phyloP scores from a whole-genome alignment of 2,113 vertebrate genomes.

The Saccopteryx leptura region DNA sequence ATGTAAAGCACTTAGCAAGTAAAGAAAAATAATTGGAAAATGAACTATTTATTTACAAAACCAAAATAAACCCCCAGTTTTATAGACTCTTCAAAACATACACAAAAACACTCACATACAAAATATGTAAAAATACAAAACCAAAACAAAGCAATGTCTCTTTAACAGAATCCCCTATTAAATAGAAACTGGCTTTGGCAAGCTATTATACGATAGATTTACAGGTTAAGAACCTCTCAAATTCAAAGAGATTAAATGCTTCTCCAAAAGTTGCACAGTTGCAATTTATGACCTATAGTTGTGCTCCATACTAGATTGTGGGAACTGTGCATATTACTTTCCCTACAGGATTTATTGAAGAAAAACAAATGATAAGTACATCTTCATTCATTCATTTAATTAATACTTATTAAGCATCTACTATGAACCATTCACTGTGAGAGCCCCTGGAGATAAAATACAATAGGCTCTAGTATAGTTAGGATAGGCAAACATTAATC shows the following conservation, averaged over 20 bases:
- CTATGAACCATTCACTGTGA: background rate
- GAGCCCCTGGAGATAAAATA: background rate
- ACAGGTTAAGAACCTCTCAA: background rate
- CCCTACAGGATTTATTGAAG: background rate
- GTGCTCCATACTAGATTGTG: background rate
- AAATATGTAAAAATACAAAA: background rate
- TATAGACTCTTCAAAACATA: background rate
- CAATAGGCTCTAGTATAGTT: background rate
- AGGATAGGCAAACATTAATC: background rate
- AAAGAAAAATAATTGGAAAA: background rate
- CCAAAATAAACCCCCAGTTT: background rate
- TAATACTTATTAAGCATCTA: background rate
- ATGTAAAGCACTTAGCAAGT: background rate
- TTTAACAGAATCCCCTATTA: background rate
- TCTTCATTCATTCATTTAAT: background rate
- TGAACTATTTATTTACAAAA: background rate
- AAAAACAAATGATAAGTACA: background rate
- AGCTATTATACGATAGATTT: background rate
- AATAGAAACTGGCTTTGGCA: background rate
- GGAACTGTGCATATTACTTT: background rate
- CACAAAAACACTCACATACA: background rate
- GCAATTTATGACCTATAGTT: background rate
- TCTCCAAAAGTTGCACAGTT: background rate
- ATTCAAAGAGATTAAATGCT: background rate
- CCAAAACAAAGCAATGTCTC: background rate